Conservation (phyloP, 2,888 invertebrate genomes). For the Leptinotarsa haldemani region DNA sequence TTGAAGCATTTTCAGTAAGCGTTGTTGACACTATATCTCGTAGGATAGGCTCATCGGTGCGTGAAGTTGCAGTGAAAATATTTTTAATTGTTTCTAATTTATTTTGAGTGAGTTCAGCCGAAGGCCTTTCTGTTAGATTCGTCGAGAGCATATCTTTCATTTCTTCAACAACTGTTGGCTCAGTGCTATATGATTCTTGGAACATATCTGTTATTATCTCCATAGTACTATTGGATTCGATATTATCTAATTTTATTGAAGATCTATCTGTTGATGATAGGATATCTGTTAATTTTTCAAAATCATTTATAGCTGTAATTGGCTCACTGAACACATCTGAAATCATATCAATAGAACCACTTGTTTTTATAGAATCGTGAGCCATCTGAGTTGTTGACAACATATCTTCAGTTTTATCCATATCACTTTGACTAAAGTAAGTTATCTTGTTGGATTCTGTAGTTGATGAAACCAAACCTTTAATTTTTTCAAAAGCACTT, state of each 20-base stretch:
- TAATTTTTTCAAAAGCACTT: background rate
- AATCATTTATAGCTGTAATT: background rate
- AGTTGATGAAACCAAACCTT: background rate
- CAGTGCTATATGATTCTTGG: background rate
- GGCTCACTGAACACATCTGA: background rate
- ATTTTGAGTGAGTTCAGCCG: background rate
- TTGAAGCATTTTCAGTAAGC: no score
- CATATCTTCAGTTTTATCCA: background rate
- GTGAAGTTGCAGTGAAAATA: background rate
- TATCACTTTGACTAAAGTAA: background rate
- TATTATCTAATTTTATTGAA: background rate
- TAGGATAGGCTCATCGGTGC: no score
- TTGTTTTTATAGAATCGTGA: background rate
- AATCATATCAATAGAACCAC: background rate
- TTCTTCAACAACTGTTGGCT: background rate
- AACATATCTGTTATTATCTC: conserved; percentile 9
- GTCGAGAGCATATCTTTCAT: background rate
- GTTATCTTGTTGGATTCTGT: background rate
- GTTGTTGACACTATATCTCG: no score
- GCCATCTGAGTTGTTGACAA: background rate
- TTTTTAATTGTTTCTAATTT: background rate
- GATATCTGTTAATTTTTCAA: background rate
- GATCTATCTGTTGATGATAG: background rate
- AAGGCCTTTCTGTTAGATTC: background rate
- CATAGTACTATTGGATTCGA: background rate